Evolutionary conservation across 1,140 invertebrate species (phyloP).

Genomic region (Caerostris extrusa): DNA sequence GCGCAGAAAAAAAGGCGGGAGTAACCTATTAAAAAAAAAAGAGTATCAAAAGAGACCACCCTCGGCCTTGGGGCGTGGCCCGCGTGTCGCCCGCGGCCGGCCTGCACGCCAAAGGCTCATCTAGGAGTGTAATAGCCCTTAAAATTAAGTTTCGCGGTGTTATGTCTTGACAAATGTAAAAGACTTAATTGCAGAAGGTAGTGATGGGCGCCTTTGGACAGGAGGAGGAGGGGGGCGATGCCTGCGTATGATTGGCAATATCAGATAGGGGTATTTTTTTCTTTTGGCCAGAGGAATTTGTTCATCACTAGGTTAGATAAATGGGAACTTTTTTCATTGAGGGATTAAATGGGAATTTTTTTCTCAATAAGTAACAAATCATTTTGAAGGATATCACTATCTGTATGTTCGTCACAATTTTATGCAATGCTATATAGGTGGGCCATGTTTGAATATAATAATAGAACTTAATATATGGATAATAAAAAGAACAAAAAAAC

Average conservation of each 20-base stretch:
- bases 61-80: slow-evolving; percentile 41
- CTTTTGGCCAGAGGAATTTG: no score
- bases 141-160: slow-evolving; percentile 13
- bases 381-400: no score
- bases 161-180: slow-evolving; percentile 56
- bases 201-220: not conserved
- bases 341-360: no score
- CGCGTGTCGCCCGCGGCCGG: slow-evolving; percentile 22
- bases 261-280: not conserved
- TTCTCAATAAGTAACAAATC: no score
- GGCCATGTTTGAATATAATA: no score
- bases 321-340: no score
- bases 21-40: slow-evolving; percentile 29
- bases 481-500: no score
- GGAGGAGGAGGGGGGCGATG: no score
- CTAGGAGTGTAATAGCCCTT: slow-evolving; percentile 2
- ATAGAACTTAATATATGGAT: no score
- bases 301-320: no score
- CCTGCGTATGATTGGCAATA: not conserved
- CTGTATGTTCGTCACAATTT: no score
- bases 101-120: not conserved
- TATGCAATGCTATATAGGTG: no score
- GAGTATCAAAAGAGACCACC: slow-evolving; percentile 43
- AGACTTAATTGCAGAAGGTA: slow-evolving; percentile 48
- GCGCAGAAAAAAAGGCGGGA: slow-evolving; percentile 67